Evolutionary conservation across 1,140 invertebrate genomes (phyloP).

Genomic region (Cepaea nemoralis): DNA sequence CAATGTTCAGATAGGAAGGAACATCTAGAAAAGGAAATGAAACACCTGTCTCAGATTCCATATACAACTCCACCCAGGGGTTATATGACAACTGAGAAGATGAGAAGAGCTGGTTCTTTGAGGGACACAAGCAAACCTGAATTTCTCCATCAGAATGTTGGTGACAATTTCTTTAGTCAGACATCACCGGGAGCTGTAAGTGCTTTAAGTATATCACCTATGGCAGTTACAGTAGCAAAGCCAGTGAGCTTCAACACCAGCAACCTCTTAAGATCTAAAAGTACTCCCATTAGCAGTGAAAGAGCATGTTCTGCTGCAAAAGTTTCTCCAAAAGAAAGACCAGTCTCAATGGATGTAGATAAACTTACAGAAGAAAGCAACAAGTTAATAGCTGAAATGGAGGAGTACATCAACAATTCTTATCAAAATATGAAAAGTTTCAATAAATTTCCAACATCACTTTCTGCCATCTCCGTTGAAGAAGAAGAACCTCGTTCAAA

Average conservation of each 20-base stretch:
- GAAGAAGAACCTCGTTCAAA: conserved; percentile 35
- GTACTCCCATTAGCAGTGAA: background rate
- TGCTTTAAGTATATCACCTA: conserved; percentile 11
- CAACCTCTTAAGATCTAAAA: conserved; percentile 26
- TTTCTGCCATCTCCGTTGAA: conserved; percentile 38
- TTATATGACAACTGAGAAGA: conserved; percentile 30
- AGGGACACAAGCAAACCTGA: background rate
- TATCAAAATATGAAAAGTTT: conserved; percentile 41
- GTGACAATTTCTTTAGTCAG: background rate
- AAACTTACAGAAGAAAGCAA: conserved; percentile 52
- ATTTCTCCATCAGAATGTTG: background rate
- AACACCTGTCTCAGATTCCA: conserved; percentile 2
- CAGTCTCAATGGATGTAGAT: conserved; percentile 38
- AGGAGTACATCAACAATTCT: conserved; percentile 56
- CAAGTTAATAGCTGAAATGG: conserved; percentile 61
- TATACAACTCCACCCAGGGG: conserved; percentile 19
- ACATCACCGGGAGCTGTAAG: background rate
- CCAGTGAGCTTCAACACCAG: conserved; percentile 1
- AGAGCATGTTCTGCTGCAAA: background rate
- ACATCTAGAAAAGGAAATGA: conserved; percentile 1
- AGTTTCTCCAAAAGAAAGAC: background rate
- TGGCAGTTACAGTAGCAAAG: conserved; percentile 15
- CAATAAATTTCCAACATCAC: conserved; percentile 52
- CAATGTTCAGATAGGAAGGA: background rate
- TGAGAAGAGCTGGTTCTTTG: conserved; percentile 11